Base-by-base conservation (phyloP, 1,140 invertebrate genomes). In the Phthorimaea operculella region DNA sequence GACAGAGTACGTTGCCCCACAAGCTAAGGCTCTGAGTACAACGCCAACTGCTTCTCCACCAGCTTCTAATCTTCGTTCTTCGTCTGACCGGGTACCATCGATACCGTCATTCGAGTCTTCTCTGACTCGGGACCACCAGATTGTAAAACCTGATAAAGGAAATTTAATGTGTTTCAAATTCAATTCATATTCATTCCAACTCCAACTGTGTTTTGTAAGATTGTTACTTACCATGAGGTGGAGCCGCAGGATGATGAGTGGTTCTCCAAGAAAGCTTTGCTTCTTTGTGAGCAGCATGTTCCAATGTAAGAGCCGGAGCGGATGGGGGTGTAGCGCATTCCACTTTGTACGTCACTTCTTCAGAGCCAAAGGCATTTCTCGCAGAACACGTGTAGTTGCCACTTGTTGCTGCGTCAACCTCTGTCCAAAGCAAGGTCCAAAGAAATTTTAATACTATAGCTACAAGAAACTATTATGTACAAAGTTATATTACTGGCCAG, bases 361-460 rank as follows among this genome's bases (percentile, higher is more conserved):
- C 93, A 17, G 90, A 88, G 0, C 93, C 93, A 70, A 91, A 92
- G 7, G 90, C 80, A 75, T 95, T 95, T 34, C 88, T 89, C 0
- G 91, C 92, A 1, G 89, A 88, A 68, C 94, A 96, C 9, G 92
- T 90, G 68, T 94, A 94, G 79, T 94, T 93, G 0, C 93, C 93
- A 44, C 89, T 89, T 1, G 79, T 83, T 9, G 90, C 90, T 42
- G 88, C 86, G 39, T 87, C 85, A n/a, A 85, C 74, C 71, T 85
- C 85, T 87, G 56, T 51, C 18, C 8, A 54, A 59, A n/a, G n/a
- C n/a, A n/a, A n/a, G n/a, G n/a, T 47, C 12, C 1, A 34, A 7
- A 39, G 8, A 2, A 39, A 5, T 39, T 28, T 39, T 39, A 5
- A 9, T 39, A 9, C 10, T 12, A 62, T 54, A 48, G 47, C 17